These are phyloP conservation scores for Passer domesticus DNA, from an alignment of 2,113 vertebrate genomes.

Conservation along the genomic window DNA sequence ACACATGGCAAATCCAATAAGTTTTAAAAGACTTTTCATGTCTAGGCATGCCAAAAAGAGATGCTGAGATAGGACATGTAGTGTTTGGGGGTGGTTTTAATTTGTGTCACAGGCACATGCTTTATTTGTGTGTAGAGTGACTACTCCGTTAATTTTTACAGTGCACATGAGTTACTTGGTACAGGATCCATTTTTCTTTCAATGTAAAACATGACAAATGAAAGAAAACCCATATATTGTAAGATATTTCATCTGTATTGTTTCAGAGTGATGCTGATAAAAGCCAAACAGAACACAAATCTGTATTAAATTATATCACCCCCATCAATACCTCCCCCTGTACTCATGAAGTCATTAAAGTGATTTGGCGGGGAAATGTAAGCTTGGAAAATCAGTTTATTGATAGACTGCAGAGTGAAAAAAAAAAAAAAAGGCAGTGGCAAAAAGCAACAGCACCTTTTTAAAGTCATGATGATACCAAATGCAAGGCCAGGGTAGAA, in stretches of 20 bases:
- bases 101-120: neutral
- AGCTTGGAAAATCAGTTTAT: neutral
- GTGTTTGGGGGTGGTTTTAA: constrained; percentile 2
- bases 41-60: neutral
- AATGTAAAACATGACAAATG: neutral
- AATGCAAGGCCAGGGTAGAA: neutral
- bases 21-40: neutral
- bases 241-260: neutral
- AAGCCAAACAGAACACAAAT: constrained; percentile 2
- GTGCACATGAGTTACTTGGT: neutral
- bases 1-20: neutral
- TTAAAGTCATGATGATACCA: neutral
- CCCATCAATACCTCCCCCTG: neutral
- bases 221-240: constrained; percentile 23
- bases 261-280: constrained; percentile 33
- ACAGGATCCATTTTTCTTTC: constrained; percentile 11
- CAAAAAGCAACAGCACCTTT: neutral
- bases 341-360: neutral
- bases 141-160: constrained; percentile 35
- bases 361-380: neutral
- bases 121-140: constrained; percentile 1
- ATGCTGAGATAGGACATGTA: neutral
- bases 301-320: constrained; percentile 6
- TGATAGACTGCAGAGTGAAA: neutral
- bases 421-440: neutral